phyloP scores from a whole-genome alignment of 2,797 vertebrate species.

The Amazona ochrocephala region DNA sequence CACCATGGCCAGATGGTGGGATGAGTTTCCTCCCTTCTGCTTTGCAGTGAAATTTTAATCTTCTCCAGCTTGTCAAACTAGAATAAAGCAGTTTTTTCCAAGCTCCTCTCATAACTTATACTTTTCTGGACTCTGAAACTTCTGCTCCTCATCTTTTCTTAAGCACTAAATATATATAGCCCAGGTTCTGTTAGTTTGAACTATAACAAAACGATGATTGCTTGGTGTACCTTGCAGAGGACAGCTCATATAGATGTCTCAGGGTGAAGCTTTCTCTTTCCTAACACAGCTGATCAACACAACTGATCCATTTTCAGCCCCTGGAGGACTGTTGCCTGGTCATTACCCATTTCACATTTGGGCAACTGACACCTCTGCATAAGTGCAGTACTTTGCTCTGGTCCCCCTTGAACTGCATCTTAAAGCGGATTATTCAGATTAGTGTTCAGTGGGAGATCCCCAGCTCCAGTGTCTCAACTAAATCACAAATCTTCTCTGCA shows the following conservation, averaged over 20 bases:
- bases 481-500: neutral
- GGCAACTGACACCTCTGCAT: neutral
- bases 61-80: neutral
- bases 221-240: neutral
- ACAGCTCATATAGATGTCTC: neutral
- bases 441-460: neutral
- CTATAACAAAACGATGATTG: neutral
- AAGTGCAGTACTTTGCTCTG: neutral
- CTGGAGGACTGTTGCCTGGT: neutral
- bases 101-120: neutral
- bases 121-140: neutral
- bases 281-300: neutral
- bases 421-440: neutral
- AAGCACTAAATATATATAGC: neutral
- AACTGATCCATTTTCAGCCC: neutral
- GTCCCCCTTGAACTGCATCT: neutral
- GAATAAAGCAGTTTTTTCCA: neutral
- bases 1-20: neutral
- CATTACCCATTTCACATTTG: neutral
- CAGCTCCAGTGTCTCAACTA: neutral
- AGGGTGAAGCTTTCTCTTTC: neutral
- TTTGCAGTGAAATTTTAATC: neutral
- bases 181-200: neutral
- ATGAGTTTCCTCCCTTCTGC: neutral
- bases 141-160: neutral